phyloP scores from a whole-genome alignment of 2,113 vertebrate species.

The Marcusenius ussheri region DNA sequence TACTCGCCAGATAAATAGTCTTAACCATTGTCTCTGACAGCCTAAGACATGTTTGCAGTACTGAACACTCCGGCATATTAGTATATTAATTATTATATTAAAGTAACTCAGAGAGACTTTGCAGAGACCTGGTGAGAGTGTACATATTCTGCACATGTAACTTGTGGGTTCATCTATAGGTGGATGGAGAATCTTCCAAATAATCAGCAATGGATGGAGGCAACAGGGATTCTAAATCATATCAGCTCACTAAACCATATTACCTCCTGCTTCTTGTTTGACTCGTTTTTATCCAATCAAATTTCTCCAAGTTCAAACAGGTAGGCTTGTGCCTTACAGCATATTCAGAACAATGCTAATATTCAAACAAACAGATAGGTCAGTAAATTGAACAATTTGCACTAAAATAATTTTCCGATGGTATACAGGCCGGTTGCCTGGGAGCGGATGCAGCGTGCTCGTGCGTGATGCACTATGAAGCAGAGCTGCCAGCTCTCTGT shows the following conservation, averaged over 20 bases:
- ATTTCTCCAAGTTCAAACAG: not conserved
- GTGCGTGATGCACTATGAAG: not conserved
- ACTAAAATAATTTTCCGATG: not conserved
- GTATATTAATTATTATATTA: not conserved
- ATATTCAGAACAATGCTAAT: not conserved
- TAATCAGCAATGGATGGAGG: not conserved
- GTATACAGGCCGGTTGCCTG: not conserved
- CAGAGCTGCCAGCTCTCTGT: not conserved
- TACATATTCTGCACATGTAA: not conserved
- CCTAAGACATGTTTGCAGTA: not conserved
- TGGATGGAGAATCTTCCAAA: not conserved
- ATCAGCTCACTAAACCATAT: not conserved
- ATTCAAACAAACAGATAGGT: not conserved
- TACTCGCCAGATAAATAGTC: not conserved
- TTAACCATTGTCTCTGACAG: not conserved
- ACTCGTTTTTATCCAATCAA: not conserved
- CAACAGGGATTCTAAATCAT: not conserved
- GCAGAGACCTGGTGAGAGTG: not conserved
- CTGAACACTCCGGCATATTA: not conserved
- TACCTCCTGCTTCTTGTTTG: not conserved
- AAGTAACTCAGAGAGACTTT: not conserved
- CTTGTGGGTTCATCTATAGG: not conserved
- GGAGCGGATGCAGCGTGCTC: not conserved
- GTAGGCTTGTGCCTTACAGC: not conserved
- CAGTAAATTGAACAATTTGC: not conserved